phyloP scores from a whole-genome alignment of 2,888 invertebrate species.

The Netelia inedita region DNA sequence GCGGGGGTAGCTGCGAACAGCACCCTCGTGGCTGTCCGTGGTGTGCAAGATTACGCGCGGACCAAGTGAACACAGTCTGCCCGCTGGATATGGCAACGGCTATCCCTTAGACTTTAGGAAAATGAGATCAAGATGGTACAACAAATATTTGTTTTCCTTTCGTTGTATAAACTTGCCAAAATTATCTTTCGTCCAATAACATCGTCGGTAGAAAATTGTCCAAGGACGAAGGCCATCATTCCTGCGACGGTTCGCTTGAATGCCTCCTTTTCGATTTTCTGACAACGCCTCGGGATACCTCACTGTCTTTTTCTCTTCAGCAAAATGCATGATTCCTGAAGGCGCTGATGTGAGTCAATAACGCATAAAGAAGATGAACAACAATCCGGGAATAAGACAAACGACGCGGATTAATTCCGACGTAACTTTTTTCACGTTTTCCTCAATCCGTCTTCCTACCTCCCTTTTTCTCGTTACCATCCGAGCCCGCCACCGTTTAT shows the following conservation, averaged over 20 bases:
- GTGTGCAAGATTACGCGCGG: conserved; percentile 67
- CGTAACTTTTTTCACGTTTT: conserved; percentile 37
- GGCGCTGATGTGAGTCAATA: background rate
- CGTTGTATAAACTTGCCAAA: no score
- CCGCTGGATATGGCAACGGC: background rate
- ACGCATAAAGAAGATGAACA: background rate
- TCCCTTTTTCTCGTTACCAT: background rate
- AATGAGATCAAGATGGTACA: no score
- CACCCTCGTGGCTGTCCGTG: conserved; percentile 74
- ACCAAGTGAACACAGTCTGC: conserved; percentile 19
- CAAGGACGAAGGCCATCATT: no score
- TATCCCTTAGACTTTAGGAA: background rate
- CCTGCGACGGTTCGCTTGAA: no score
- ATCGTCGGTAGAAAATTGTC: no score
- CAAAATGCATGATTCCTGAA: background rate
- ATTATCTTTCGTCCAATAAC: no score
- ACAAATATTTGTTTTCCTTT: no score
- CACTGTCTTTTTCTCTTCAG: no score
- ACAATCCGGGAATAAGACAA: conserved; percentile 49
- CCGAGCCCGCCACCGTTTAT: background rate
- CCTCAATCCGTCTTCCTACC: conserved; percentile 32
- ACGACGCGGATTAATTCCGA: conserved; percentile 30
- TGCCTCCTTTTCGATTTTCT: background rate
- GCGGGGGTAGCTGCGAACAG: conserved; percentile 50
- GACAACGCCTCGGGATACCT: background rate